These are phyloP conservation scores for Diarsia dahlii DNA, from an alignment of 2,888 invertebrate genomes.

Conservation along the genomic window DNA sequence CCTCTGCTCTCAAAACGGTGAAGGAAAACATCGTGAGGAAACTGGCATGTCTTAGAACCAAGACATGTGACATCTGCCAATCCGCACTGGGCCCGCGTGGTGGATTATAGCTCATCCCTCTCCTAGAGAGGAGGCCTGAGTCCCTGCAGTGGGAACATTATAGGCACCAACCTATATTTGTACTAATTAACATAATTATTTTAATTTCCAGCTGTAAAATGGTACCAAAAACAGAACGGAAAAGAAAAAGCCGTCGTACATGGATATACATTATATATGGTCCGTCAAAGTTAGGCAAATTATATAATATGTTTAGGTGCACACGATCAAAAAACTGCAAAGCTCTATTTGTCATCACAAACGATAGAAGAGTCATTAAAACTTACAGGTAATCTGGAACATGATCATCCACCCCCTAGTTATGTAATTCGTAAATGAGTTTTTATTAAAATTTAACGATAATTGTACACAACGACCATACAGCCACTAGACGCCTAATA, in stretches of 20 bases:
- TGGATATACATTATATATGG: conserved; percentile 67
- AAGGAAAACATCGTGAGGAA: too few relatives aligned
- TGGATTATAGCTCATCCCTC: too few relatives aligned
- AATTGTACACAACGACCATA: too few relatives aligned
- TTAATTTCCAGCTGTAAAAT: neutral
- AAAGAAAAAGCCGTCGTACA: conserved; percentile 68
- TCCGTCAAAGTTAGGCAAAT: neutral
- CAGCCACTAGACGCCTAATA: too few relatives aligned
- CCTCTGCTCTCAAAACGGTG: too few relatives aligned
- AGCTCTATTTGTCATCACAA: conserved; percentile 27
- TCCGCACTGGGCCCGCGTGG: too few relatives aligned
- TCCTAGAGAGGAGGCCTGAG: too few relatives aligned
- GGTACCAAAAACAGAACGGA: conserved; percentile 56
- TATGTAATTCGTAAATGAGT: conserved; percentile 22
- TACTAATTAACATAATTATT: neutral
- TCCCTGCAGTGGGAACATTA: too few relatives aligned
- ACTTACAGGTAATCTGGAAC: conserved; percentile 26
- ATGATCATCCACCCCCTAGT: conserved; percentile 20
- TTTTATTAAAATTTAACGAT: conserved; percentile 12
- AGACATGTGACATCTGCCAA: too few relatives aligned
- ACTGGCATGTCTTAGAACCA: too few relatives aligned
- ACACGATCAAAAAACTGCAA: neutral
- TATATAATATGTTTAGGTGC: conserved; percentile 32
- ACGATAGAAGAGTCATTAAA: conserved; percentile 25
- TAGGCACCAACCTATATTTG: too few relatives aligned